Evolutionary conservation across 92 coral and sea anemone genomes (phyloP).

Genomic region (Scolanthus callimorphus): DNA sequence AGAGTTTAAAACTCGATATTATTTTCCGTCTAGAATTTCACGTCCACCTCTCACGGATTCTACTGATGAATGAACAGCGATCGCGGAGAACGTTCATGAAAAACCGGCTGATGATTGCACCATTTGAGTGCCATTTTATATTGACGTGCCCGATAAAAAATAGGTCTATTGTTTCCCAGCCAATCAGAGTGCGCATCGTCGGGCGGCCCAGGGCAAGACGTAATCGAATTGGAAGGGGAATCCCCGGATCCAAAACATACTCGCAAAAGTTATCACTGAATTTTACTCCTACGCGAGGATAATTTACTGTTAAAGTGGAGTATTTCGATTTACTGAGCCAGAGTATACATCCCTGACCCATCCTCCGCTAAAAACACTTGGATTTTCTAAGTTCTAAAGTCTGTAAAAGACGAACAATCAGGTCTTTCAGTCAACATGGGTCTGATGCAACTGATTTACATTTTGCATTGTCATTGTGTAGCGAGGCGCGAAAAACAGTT

Average conservation of each 20-base stretch:
- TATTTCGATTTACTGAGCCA: no score
- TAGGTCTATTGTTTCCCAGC: constrained; percentile 7
- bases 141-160: constrained; percentile 6
- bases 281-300: no score
- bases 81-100: neutral
- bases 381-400: no score
- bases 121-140: constrained; percentile 16
- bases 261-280: neutral
- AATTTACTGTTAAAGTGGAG: no score
- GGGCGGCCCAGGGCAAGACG: constrained; percentile 38
- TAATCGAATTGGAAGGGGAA: constrained; percentile 55
- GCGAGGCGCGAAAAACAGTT: neutral
- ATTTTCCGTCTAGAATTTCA: no score
- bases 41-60: no score
- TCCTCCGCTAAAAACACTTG: no score
- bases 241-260: constrained; percentile 43
- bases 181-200: constrained; percentile 32
- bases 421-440: no score
- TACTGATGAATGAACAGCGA: neutral
- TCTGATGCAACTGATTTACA: constrained; percentile 1
- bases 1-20: no score
- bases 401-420: no score
- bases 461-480: constrained; percentile 4
- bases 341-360: neutral
- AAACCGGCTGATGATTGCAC: constrained; percentile 14